Percentiles rank a stretch among this genome's conserved stretches.
Evolutionary conservation across 2,888 invertebrate species (phyloP).

Genomic region (Melipona beecheii): DNA sequence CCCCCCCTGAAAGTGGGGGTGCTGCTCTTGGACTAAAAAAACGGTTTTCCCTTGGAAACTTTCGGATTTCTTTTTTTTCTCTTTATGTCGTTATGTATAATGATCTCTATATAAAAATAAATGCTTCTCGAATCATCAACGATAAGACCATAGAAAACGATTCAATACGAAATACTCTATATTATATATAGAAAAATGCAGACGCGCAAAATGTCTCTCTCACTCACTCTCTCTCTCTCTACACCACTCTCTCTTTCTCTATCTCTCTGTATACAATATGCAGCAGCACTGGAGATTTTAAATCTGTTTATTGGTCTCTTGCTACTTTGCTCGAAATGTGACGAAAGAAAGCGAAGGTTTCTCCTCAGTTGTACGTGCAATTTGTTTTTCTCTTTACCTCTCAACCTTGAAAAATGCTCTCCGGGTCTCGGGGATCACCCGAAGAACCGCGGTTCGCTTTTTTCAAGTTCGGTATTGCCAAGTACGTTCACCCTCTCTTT

Average conservation of each 20-base stretch:
- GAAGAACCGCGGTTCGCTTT: slow-evolving; percentile 43
- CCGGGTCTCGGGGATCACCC: slow-evolving; percentile 47
- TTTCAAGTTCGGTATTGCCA: not conserved
- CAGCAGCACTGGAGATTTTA: slow-evolving; percentile 40
- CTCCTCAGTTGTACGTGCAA: not conserved
- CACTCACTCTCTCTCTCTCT: not conserved
- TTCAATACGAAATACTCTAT: slow-evolving; percentile 58
- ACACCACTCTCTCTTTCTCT: not conserved
- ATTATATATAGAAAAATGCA: slow-evolving; percentile 59
- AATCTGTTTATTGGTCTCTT: slow-evolving; percentile 10
- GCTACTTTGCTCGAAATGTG: slow-evolving; percentile 10
- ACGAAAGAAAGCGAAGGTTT: slow-evolving; percentile 6
- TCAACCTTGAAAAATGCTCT: slow-evolving; percentile 6
- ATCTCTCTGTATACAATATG: slow-evolving; percentile 10
- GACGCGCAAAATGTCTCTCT: not conserved
- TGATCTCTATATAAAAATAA: slow-evolving; percentile 80
- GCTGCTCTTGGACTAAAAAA: slow-evolving; percentile 40
- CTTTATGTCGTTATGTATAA: slow-evolving; percentile 45
- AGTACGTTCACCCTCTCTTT: not conserved
- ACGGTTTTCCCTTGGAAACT: slow-evolving; percentile 28
- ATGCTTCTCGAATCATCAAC: slow-evolving; percentile 75
- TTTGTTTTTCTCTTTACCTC: not conserved
- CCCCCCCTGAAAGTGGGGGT: slow-evolving; percentile 54
- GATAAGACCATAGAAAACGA: slow-evolving; percentile 75
- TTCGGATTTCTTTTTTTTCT: slow-evolving; percentile 40